Percentiles rank a stretch among this genome's conserved stretches.
Conservation (phyloP, 2,888 invertebrate species). For the Oxystoma pomonae region DNA sequence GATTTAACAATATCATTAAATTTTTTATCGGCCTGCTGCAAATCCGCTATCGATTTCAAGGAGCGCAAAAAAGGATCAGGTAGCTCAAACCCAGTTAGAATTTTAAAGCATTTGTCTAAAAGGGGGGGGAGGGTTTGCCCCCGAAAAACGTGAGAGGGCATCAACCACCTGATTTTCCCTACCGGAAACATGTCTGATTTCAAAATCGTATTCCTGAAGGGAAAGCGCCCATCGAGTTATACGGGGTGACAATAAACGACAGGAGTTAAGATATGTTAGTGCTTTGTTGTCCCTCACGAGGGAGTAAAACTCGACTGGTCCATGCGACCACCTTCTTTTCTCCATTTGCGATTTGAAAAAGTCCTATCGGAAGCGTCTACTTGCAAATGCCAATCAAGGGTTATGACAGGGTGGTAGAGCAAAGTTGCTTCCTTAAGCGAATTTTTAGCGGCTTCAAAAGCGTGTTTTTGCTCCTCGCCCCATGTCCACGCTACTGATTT, state of each 20-base stretch:
- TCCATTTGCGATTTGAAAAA: neutral
- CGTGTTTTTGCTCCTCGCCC: slow-evolving; percentile 2
- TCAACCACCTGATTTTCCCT: neutral
- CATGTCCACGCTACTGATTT: neutral
- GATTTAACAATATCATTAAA: neutral
- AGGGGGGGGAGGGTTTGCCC: no score
- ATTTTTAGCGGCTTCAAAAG: neutral
- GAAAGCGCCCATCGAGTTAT: slow-evolving; percentile 28
- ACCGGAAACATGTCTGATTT: neutral
- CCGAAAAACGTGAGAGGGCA: neutral
- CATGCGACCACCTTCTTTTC: neutral
- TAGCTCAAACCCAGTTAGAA: no score
- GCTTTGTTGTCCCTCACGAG: slow-evolving; percentile 26
- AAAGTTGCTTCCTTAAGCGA: neutral
- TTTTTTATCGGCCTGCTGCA: neutral
- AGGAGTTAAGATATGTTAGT: slow-evolving; percentile 29
- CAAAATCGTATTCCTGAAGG: slow-evolving; percentile 26
- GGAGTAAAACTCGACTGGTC: neutral
- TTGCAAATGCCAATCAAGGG: neutral
- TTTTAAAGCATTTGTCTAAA: no score
- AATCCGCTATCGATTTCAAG: neutral
- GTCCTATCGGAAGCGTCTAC: neutral
- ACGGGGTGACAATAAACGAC: slow-evolving; percentile 27
- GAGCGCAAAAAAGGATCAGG: no score
- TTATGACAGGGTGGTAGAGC: neutral